Base-by-base conservation (phyloP, 2,797 vertebrate species). In the Karalla daura region DNA sequence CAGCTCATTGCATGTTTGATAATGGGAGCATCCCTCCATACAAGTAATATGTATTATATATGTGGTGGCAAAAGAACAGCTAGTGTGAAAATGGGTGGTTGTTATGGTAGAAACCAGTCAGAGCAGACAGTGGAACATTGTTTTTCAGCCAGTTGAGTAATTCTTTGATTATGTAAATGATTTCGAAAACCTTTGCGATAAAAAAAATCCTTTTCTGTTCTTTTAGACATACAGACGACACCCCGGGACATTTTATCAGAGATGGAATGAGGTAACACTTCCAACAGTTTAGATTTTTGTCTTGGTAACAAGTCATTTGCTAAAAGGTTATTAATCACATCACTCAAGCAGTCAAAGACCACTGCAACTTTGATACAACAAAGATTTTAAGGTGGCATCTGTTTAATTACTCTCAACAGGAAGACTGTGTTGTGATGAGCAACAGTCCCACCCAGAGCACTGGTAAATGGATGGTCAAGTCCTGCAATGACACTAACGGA, bases 401-500 rank as follows among this genome's bases (percentile, higher is more conserved):
- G n/a, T n/a, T 14, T 36, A 33, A 56, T 20, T 25, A 20, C 17
- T 55, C 7, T 6, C 18, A 49, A 24, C 63, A 91, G 87, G 84
- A 85, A 5, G 40, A 83, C 13, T 94, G 92, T 78, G 76, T 81
- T 60, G 9, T 82, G 13, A 66, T 93, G 72, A 65, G 8, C 46
- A 74, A 7, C 9, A 63, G 4, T 51, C 10, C 50, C 11, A 0
- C 1, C 5, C 0, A 5, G n/a, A 58, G 74, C 4, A 39, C 44
- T 4, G 91, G 91, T 14, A 92, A 86, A 84, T 94, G 93, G 93
- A 3, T 76, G 2, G 28, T 75, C 3, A 88, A n/a, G 37, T 44
- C 75, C 53, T 94, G 93, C 78, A 92, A 91, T 76, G 59, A 88
- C 21, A 90, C 87, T 20, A 73, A 79, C 25, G 88, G 87, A 63